Evolutionary conservation across 2,797 vertebrate species (phyloP).

Genomic region (Eulemur rubriventer): DNA sequence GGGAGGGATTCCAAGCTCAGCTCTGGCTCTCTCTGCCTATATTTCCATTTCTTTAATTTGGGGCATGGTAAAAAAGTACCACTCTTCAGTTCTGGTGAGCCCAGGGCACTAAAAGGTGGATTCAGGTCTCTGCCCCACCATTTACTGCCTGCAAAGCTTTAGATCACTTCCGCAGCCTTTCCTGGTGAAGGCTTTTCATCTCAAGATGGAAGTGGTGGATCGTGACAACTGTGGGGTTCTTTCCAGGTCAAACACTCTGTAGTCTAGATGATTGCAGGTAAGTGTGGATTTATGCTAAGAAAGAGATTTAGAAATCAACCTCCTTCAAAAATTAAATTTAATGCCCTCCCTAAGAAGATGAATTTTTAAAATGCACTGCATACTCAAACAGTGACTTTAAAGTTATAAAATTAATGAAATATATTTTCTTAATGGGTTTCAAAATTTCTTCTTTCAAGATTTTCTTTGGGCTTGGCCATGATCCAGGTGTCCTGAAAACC

Average conservation of each 20-base stretch:
- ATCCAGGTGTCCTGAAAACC: background rate
- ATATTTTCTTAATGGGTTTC: conserved; percentile 14
- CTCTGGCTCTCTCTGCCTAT: background rate
- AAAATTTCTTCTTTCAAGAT: conserved; percentile 13
- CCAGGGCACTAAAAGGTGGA: background rate
- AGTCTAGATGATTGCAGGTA: background rate
- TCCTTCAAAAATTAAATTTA: background rate
- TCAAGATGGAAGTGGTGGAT: background rate
- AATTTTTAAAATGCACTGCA: background rate
- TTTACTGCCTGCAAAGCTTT: background rate
- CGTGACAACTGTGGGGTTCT: background rate
- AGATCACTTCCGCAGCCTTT: background rate
- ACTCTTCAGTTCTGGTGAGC: background rate
- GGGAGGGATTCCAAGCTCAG: background rate
- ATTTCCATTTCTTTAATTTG: background rate
- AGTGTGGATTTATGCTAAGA: background rate
- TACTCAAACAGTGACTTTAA: conserved; percentile 35
- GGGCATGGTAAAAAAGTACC: background rate
- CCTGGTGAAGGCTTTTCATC: background rate
- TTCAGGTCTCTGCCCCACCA: background rate
- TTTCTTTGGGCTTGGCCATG: background rate
- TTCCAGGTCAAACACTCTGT: background rate
- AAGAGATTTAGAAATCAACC: background rate
- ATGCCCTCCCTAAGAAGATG: background rate
- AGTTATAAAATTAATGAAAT: conserved; percentile 34